Percentiles rank a stretch among this genome's conserved stretches.
Evolutionary conservation across 2,888 invertebrate species (phyloP).

Genomic region (Papilio elwesi): DNA sequence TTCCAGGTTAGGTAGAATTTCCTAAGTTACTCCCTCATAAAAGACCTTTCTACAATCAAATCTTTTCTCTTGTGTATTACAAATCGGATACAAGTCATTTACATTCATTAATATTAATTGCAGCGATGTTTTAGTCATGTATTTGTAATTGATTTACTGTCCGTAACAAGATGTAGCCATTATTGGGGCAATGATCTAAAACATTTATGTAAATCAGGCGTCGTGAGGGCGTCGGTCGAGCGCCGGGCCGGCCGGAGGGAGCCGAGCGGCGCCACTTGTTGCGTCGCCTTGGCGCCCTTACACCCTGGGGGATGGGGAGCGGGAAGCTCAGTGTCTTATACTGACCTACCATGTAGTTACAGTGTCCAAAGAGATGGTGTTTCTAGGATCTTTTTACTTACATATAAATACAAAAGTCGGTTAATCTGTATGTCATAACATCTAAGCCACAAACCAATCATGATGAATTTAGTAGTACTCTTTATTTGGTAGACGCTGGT

Average conservation of each 20-base stretch:
- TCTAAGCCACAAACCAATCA: no score
- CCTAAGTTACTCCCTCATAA: no score
- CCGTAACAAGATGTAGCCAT: conserved; percentile 1
- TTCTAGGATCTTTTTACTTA: no score
- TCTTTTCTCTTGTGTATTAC: no score
- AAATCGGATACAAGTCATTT: no score
- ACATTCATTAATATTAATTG: no score
- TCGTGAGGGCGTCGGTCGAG: conserved; percentile 8
- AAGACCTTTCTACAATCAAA: no score
- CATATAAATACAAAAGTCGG: no score
- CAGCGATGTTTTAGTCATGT: neutral
- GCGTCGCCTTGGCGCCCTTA: conserved; percentile 48
- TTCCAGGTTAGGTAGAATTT: no score
- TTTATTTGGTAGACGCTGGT: neutral
- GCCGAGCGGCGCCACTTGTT: conserved; percentile 72
- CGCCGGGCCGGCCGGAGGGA: conserved; percentile 17
- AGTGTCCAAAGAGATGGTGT: neutral
- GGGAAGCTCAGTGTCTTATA: neutral
- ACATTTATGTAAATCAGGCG: conserved; percentile 31
- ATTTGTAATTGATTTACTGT: neutral
- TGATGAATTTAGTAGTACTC: no score
- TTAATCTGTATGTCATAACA: no score
- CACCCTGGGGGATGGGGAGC: conserved; percentile 14
- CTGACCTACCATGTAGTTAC: conserved; percentile 3
- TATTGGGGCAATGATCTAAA: conserved; percentile 28